phyloP scores from a whole-genome alignment of 2,797 vertebrate genomes.

The Mus minutoides region DNA sequence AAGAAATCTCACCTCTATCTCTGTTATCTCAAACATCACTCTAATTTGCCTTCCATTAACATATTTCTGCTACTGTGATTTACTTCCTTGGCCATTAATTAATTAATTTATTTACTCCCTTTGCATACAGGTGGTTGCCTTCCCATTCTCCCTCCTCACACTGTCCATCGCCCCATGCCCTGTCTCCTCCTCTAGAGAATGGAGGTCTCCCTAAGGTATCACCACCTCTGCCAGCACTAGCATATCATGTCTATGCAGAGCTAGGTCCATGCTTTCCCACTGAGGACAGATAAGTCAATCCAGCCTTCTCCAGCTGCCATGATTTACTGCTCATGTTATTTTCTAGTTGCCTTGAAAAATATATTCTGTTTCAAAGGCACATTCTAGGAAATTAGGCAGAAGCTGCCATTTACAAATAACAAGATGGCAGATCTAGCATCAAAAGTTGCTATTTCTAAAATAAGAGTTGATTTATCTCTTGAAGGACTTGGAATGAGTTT shows the following conservation, averaged over 20 bases:
- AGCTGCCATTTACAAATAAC: neutral
- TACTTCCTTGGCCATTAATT: neutral
- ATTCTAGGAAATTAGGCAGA: neutral
- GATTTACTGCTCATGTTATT: neutral
- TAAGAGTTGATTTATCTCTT: neutral
- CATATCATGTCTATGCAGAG: too few relatives aligned
- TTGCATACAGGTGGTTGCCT: too few relatives aligned
- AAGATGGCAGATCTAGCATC: neutral
- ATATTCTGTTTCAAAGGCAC: neutral
- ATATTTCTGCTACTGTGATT: neutral
- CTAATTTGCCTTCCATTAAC: neutral
- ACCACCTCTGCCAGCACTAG: too few relatives aligned
- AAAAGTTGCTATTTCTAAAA: neutral
- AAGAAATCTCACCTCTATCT: neutral
- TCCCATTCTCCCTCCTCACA: too few relatives aligned
- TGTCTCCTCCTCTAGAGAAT: too few relatives aligned
- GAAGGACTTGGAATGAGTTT: neutral
- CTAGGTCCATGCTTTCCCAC: too few relatives aligned
- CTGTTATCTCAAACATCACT: neutral
- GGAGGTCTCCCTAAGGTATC: too few relatives aligned
- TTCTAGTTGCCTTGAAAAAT: neutral
- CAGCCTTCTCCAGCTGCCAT: neutral
- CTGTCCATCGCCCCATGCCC: too few relatives aligned
- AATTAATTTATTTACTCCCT: too few relatives aligned
- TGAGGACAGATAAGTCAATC: too few relatives aligned